phyloP scores from a whole-genome alignment of 2,797 vertebrate species.

The Rhadinocentrus ornatus region DNA sequence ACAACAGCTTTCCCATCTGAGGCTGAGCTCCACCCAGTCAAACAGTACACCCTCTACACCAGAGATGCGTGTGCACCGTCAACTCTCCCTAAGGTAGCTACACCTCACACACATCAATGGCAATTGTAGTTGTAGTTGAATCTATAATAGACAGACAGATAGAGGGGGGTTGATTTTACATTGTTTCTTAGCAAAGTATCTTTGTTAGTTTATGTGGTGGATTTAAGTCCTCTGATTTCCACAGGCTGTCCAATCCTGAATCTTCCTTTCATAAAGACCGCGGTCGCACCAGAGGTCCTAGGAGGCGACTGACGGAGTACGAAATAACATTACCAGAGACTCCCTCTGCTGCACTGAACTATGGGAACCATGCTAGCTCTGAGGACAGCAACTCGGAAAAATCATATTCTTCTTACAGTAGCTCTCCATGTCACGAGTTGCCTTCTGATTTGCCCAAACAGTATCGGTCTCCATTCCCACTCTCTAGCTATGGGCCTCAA shows the following conservation, averaged over 20 bases:
- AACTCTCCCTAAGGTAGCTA: conserved; percentile 85
- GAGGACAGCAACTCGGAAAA: conserved; percentile 88
- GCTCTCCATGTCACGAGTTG: conserved; percentile 77
- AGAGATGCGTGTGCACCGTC: conserved; percentile 84
- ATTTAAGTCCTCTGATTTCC: conserved; percentile 21
- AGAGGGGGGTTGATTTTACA: not conserved
- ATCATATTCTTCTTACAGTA: conserved; percentile 83
- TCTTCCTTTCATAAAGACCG: conserved; percentile 74
- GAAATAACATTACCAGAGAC: conserved; percentile 76
- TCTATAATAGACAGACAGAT: not conserved
- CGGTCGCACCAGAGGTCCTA: conserved; percentile 78
- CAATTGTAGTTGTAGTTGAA: too few species aligned
- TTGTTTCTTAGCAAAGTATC: not conserved
- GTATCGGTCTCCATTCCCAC: conserved; percentile 54
- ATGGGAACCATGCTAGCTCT: conserved; percentile 76
- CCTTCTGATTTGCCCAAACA: conserved; percentile 63
- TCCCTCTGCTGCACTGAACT: conserved; percentile 42
- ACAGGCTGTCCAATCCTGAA: conserved; percentile 82
- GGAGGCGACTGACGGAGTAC: conserved; percentile 86
- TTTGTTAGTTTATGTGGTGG: conserved; percentile 7
- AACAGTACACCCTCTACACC: conserved; percentile 87
- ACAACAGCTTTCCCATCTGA: conserved; percentile 67
- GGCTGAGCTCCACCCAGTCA: conserved; percentile 74
- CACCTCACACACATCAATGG: not conserved
- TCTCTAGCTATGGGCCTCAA: conserved; percentile 53